phyloP scores from a whole-genome alignment of 2,888 invertebrate species.

The Tetramorium bicarinatum region DNA sequence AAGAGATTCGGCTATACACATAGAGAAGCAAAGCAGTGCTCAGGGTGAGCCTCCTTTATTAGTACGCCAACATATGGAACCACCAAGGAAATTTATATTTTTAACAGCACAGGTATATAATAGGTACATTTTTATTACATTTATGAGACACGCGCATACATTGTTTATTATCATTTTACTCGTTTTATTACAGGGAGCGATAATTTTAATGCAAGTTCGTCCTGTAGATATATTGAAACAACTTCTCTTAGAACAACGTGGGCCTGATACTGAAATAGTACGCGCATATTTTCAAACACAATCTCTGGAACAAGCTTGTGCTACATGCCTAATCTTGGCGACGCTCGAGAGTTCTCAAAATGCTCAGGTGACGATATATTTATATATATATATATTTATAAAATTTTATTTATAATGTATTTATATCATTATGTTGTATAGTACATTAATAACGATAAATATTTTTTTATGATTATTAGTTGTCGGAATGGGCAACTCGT shows the following conservation, averaged over 20 bases:
- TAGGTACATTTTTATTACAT: slow-evolving; percentile 42
- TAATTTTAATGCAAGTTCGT: slow-evolving; percentile 93
- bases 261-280: slow-evolving; percentile 94
- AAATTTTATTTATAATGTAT: neutral
- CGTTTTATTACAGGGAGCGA: slow-evolving; percentile 89
- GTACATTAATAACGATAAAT: neutral
- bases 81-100: slow-evolving; percentile 93
- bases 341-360: slow-evolving; percentile 90
- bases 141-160: neutral
- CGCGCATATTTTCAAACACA: slow-evolving; percentile 95
- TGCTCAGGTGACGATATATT: slow-evolving; percentile 87
- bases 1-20: slow-evolving; percentile 84
- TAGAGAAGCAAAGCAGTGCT: slow-evolving; percentile 82
- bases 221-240: slow-evolving; percentile 96
- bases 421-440: slow-evolving; percentile 34
- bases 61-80: slow-evolving; percentile 91
- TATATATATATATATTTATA: slow-evolving; percentile 2
- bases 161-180: slow-evolving; percentile 26
- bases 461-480: slow-evolving; percentile 79
- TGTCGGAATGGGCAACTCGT: slow-evolving; percentile 95
- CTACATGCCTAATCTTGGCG: slow-evolving; percentile 94
- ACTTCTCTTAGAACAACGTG: slow-evolving; percentile 93
- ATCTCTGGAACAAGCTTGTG: slow-evolving; percentile 95
- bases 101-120: slow-evolving; percentile 92
- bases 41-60: slow-evolving; percentile 89